A percentile compares a stretch with the other conserved stretches of the same genome.
Evolutionary conservation across 2,797 vertebrate genomes (phyloP).

Genomic region (Sphenopsis melanotis): DNA sequence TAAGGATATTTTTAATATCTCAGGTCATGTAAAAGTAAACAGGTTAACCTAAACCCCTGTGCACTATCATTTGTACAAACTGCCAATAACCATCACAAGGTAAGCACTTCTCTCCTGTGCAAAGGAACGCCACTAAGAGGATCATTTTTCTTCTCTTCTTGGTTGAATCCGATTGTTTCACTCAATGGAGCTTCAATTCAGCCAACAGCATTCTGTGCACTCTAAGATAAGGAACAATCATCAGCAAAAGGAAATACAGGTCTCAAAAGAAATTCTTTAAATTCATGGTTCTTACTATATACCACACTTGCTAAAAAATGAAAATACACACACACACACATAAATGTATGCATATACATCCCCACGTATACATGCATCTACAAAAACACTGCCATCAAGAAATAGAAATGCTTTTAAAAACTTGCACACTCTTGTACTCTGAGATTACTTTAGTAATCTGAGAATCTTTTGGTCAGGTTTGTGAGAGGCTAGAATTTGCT

Average conservation of each 20-base stretch:
- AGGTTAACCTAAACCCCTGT: slow-evolving; percentile 28
- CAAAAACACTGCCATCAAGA: neutral
- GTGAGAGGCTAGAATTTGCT: neutral
- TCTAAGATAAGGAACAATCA: neutral
- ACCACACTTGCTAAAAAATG: neutral
- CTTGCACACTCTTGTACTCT: neutral
- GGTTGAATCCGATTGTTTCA: slow-evolving; percentile 49
- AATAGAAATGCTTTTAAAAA: neutral
- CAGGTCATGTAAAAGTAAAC: slow-evolving; percentile 40
- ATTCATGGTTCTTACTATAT: neutral
- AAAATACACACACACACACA: neutral
- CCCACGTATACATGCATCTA: neutral
- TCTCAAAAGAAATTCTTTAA: neutral
- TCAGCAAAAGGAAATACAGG: neutral
- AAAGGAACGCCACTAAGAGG: slow-evolving; percentile 1
- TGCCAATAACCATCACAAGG: slow-evolving; percentile 38
- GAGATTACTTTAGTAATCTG: neutral
- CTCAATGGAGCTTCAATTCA: slow-evolving; percentile 26
- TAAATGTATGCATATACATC: accelerated
- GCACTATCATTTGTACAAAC: slow-evolving; percentile 25
- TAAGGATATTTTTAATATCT: slow-evolving; percentile 31
- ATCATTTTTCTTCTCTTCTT: slow-evolving; percentile 48
- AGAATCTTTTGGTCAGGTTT: neutral
- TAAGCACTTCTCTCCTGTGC: neutral
- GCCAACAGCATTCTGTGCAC: neutral